Evolutionary conservation across 2,113 vertebrate genomes (phyloP).

Genomic region (Okapia johnstoni): DNA sequence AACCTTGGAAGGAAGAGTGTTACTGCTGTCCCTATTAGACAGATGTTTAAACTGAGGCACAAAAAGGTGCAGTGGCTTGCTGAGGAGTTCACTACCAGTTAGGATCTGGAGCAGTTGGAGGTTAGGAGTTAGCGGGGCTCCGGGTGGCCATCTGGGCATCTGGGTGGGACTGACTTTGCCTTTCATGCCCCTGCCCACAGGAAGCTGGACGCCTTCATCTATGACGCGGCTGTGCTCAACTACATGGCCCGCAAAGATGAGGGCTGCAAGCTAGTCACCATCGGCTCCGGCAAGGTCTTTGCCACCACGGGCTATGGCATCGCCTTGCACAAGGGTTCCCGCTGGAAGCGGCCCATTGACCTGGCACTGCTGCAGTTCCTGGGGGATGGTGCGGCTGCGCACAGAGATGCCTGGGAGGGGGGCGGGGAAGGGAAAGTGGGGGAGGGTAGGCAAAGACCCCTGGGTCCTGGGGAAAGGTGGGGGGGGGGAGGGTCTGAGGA

Average conservation of each 20-base stretch:
- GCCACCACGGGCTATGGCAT: constrained; percentile 96
- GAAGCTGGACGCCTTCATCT: constrained; percentile 96
- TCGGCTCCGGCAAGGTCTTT: constrained; percentile 94
- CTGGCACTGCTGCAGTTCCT: constrained; percentile 93
- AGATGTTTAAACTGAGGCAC: neutral
- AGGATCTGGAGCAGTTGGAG: neutral
- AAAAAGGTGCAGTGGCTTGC: neutral
- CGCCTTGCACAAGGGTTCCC: constrained; percentile 93
- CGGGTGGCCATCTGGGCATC: neutral
- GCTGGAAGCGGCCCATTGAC: constrained; percentile 93
- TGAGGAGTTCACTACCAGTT: neutral
- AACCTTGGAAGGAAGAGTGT: neutral
- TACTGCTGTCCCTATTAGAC: neutral
- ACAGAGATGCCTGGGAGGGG: neutral
- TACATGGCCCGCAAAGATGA: constrained; percentile 97
- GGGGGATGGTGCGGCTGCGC: constrained; percentile 88
- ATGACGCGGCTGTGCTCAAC: constrained; percentile 94
- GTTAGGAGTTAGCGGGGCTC: neutral
- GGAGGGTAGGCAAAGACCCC: neutral
- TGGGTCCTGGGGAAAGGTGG: neutral
- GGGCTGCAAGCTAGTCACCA: constrained; percentile 96
- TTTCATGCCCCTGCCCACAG: constrained; percentile 69
- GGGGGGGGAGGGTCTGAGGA: neutral
- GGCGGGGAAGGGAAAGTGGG: rapidly evolving
- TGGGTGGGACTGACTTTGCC: neutral